Conservation (phyloP, 1,140 invertebrate genomes). For the Hyles vespertilio region DNA sequence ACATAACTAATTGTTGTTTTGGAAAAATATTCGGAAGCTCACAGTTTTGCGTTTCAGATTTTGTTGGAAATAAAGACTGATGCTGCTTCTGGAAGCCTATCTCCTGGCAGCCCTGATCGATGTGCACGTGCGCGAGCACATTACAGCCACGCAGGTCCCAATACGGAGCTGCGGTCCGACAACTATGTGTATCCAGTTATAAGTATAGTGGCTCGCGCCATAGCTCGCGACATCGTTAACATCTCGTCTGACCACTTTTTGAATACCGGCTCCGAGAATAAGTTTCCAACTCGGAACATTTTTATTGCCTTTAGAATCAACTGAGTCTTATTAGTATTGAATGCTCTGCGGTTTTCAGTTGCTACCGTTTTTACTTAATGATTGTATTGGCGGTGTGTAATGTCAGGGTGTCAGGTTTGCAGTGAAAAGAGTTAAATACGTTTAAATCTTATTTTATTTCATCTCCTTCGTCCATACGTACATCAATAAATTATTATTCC, state of each 20-base stretch:
- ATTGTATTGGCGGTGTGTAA: too few species aligned
- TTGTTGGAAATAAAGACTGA: too few species aligned
- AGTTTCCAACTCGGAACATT: conserved; percentile 21
- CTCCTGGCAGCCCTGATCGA: too few species aligned
- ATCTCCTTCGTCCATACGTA: conserved; percentile 16
- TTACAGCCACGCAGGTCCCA: background rate
- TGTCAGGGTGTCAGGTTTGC: too few species aligned
- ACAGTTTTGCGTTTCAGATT: too few species aligned
- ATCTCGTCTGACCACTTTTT: conserved; percentile 57
- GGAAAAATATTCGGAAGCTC: too few species aligned
- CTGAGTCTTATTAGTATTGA: conserved; percentile 4
- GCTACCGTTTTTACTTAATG: conserved; percentile 1
- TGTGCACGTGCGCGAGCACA: conserved; percentile 50
- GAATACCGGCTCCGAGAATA: conserved; percentile 32
- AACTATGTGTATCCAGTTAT: conserved; percentile 15
- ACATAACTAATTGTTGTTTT: too few species aligned
- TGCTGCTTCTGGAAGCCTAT: too few species aligned
- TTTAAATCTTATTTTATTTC: conserved; percentile 46
- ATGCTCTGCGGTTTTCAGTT: background rate
- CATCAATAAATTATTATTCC: conserved; percentile 47
- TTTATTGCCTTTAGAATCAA: conserved; percentile 11
- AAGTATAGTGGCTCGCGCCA: conserved; percentile 32
- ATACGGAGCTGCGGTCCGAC: conserved; percentile 8
- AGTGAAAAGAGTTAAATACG: conserved; percentile 22
- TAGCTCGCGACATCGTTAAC: conserved; percentile 31